Evolutionary conservation across 2,113 vertebrate species (phyloP).

Genomic region (Argyrosomus japonicus): DNA sequence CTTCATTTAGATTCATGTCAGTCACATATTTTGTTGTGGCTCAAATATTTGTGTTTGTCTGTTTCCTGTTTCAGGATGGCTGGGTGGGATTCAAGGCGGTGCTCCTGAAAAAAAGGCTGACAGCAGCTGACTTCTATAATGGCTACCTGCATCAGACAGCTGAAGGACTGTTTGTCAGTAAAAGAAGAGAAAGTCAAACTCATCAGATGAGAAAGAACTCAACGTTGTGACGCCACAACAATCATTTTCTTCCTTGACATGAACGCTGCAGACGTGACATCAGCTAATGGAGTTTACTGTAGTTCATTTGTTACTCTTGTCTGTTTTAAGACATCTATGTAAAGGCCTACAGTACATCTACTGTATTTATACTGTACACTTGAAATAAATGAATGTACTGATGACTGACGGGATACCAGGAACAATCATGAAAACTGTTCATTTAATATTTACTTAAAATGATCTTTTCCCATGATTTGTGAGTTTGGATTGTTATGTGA

Average conservation of each 20-base stretch:
- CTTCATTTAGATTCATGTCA: background rate
- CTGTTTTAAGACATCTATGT: constrained; percentile 55
- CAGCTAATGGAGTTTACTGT: background rate
- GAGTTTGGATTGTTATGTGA: background rate
- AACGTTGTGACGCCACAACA: background rate
- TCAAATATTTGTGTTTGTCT: background rate
- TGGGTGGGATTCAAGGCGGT: constrained; percentile 91
- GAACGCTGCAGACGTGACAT: background rate
- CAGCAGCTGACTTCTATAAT: constrained; percentile 94
- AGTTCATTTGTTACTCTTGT: background rate
- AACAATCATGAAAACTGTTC: background rate
- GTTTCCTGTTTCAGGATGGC: constrained; percentile 84
- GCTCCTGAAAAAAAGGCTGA: constrained; percentile 88
- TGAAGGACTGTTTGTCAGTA: constrained; percentile 87
- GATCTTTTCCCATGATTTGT: background rate
- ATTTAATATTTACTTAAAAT: background rate
- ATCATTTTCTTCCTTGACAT: background rate
- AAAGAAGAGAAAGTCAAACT: constrained; percentile 50
- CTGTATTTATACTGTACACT: constrained; percentile 14
- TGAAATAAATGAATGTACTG: background rate
- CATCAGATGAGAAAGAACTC: constrained; percentile 1
- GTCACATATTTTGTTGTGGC: background rate
- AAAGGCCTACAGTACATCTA: background rate
- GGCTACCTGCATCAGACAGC: constrained; percentile 90
- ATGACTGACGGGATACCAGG: background rate